Percentiles rank a stretch among this genome's conserved stretches.
These are phyloP conservation scores for Pseudobourletiella spinata DNA, from an alignment of 1,140 invertebrate species.

Conservation along the genomic window DNA sequence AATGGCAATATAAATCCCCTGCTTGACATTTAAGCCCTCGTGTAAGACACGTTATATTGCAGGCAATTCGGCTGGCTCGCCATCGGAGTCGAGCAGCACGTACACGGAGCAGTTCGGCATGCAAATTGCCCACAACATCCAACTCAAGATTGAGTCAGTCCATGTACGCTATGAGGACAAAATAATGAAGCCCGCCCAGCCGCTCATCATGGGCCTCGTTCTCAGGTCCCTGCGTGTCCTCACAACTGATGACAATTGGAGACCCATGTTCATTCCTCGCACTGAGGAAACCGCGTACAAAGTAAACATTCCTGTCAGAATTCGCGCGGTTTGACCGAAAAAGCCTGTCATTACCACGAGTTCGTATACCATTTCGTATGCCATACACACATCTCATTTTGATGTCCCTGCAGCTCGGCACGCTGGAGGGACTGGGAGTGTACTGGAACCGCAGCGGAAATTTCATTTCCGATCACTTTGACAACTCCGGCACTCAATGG, in stretches of 20 bases:
- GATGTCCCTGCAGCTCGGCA: constrained; percentile 53
- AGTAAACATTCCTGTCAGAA: constrained; percentile 43
- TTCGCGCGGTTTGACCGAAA: background rate
- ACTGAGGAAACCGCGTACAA: constrained; percentile 76
- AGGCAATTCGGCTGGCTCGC: background rate
- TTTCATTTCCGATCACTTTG: constrained; percentile 47
- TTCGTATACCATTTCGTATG: background rate
- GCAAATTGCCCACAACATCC: constrained; percentile 94
- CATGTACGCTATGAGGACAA: constrained; percentile 93
- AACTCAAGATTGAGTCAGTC: constrained; percentile 82
- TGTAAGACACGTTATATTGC: background rate
- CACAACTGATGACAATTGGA: constrained; percentile 76
- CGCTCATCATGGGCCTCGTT: constrained; percentile 83
- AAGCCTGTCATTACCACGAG: no score
- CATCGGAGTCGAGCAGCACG: constrained; percentile 53
- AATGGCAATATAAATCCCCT: no score
- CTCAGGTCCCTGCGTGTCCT: constrained; percentile 70
- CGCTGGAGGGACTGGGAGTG: constrained; percentile 71
- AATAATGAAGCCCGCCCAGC: constrained; percentile 61
- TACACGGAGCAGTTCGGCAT: constrained; percentile 91
- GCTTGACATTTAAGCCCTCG: no score
- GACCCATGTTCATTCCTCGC: constrained; percentile 64
- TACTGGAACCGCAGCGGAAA: constrained; percentile 75
- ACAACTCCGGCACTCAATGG: background rate
- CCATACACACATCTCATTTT: constrained; percentile 23